phyloP scores from a whole-genome alignment of 2,888 invertebrate genomes.

The Coelinius sp. region DNA sequence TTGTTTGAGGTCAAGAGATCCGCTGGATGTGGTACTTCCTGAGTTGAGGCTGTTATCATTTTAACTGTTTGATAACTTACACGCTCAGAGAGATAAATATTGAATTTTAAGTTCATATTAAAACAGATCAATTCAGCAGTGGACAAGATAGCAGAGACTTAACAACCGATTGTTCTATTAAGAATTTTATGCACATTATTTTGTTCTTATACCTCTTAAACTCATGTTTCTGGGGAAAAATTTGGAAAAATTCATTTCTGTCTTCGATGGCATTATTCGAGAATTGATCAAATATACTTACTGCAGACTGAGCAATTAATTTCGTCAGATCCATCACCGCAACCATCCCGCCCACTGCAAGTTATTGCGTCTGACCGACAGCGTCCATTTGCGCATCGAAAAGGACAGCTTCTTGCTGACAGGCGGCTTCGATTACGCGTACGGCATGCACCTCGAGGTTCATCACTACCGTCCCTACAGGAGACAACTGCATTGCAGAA shows the following conservation, averaged over 20 bases:
- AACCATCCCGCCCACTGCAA: slow-evolving; percentile 91
- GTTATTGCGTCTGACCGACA: slow-evolving; percentile 91
- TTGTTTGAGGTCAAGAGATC: neutral
- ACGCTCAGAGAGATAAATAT: no score
- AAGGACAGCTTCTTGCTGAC: slow-evolving; percentile 80
- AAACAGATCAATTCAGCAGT: no score
- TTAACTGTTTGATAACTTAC: no score
- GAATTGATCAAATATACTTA: slow-evolving; percentile 74
- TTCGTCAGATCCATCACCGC: slow-evolving; percentile 93
- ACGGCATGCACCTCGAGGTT: slow-evolving; percentile 76
- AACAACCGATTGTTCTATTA: no score
- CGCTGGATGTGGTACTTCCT: slow-evolving; percentile 12
- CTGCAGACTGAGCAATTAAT: slow-evolving; percentile 87
- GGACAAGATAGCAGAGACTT: no score
- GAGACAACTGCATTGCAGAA: slow-evolving; percentile 92
- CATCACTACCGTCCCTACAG: slow-evolving; percentile 91
- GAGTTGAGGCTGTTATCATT: neutral
- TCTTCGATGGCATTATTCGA: neutral
- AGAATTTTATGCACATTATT: no score
- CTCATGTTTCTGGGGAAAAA: no score
- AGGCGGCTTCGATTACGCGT: slow-evolving; percentile 69
- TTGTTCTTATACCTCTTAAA: no score
- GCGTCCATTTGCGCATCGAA: slow-evolving; percentile 88
- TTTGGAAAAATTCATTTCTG: no score
- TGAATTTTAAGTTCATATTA: no score